phyloP scores from a whole-genome alignment of 2,797 vertebrate species.

The Ptychadena robeensis region DNA sequence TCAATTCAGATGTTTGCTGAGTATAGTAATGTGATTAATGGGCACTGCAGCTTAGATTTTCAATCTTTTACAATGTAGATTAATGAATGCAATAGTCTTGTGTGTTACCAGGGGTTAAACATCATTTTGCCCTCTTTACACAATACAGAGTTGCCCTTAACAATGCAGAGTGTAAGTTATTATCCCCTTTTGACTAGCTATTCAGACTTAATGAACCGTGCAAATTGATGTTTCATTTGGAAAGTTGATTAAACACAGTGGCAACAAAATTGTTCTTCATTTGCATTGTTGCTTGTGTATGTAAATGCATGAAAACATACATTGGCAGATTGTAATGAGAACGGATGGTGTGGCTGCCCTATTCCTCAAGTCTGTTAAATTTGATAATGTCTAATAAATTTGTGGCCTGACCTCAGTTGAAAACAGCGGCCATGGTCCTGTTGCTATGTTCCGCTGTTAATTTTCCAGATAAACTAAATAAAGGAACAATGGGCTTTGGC shows the following conservation, averaged over 20 bases:
- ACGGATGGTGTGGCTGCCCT: conserved; percentile 27
- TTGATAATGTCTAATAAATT: conserved; percentile 22
- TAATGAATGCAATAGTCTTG: background rate
- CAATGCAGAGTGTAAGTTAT: conserved; percentile 21
- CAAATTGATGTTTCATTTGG: conserved; percentile 46
- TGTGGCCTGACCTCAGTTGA: background rate
- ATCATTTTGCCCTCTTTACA: conserved; percentile 1
- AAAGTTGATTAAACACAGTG: conserved; percentile 37
- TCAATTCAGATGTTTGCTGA: background rate
- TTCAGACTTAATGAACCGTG: conserved; percentile 32
- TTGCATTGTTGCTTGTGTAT: conserved; percentile 21
- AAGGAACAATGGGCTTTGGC: background rate
- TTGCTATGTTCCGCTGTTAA: background rate
- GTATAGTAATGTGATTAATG: background rate
- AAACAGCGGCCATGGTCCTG: background rate
- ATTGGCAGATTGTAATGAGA: conserved; percentile 18
- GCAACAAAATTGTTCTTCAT: conserved; percentile 31
- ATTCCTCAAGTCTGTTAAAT: conserved; percentile 23
- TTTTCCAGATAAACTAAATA: background rate
- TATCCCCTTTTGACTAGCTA: conserved; percentile 29
- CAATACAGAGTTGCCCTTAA: background rate
- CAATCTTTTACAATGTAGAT: background rate
- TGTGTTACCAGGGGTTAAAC: conserved; percentile 2
- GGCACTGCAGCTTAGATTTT: background rate
- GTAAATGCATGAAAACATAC: conserved; percentile 12